These are phyloP conservation scores for Melanogrammus aeglefinus DNA, from an alignment of 2,797 vertebrate genomes.

Conservation along the genomic window DNA sequence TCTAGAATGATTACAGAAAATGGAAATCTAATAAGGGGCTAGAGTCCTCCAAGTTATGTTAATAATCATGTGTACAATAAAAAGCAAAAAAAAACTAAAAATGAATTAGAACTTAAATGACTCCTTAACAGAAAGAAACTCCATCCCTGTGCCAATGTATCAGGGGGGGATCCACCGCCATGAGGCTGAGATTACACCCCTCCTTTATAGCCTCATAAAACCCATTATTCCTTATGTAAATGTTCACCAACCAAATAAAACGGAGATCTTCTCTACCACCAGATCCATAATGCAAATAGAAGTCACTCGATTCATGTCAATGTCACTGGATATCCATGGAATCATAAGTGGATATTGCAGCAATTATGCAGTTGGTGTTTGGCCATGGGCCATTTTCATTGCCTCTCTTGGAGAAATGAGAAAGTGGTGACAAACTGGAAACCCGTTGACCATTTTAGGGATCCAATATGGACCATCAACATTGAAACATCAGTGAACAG, in stretches of 20 bases:
- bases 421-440: not conserved
- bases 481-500: not conserved
- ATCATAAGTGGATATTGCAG: not conserved
- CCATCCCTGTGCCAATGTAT: not conserved
- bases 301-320: not conserved
- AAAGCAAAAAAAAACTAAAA: slow-evolving; percentile 34
- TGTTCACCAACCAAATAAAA: not conserved
- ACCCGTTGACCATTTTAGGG: not conserved
- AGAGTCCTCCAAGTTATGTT: slow-evolving; percentile 4
- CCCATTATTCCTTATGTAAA: not conserved
- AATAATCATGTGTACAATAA: slow-evolving; percentile 36
- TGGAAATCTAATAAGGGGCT: not conserved
- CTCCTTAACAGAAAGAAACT: not conserved
- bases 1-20: slow-evolving; percentile 10
- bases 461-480: not conserved
- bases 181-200: not conserved
- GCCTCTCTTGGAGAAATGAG: not conserved
- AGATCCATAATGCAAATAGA: not conserved
- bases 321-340: not conserved
- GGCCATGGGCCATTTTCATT: not conserved
- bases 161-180: not conserved
- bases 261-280: not conserved
- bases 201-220: not conserved
- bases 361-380: not conserved
- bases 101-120: not conserved